Conservation (phyloP, 2,888 invertebrate species). For the Drosophila mimica region DNA sequence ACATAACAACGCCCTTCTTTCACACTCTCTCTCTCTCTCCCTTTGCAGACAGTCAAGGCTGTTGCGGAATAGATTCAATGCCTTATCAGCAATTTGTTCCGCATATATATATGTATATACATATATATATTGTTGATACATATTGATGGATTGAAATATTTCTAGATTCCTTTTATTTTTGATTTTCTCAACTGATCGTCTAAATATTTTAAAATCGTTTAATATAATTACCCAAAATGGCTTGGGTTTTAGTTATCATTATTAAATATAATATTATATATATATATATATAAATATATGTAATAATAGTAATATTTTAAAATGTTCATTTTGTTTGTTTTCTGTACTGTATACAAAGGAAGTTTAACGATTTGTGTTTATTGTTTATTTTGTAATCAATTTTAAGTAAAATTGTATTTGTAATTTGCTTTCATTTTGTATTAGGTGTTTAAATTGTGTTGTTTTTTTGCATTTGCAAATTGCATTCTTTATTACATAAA, state of each 20-base stretch:
- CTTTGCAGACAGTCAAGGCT: slow-evolving; percentile 10
- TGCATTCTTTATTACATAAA: slow-evolving; percentile 64
- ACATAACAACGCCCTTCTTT: slow-evolving; percentile 41
- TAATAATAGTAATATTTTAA: slow-evolving; percentile 26
- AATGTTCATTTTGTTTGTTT: slow-evolving; percentile 31
- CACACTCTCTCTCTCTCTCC: not conserved
- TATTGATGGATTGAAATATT: slow-evolving; percentile 5
- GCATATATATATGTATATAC: not conserved
- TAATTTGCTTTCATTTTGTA: slow-evolving; percentile 48
- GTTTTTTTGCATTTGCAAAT: slow-evolving; percentile 53
- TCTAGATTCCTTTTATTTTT: slow-evolving; percentile 11
- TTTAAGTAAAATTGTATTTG: slow-evolving; percentile 56
- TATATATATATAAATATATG: slow-evolving; percentile 23
- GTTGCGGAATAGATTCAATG: slow-evolving; percentile 14
- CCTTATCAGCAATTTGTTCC: slow-evolving; percentile 19
- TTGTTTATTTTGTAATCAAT: slow-evolving; percentile 39
- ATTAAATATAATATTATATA: slow-evolving; percentile 25
- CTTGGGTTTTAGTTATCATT: slow-evolving; percentile 1
- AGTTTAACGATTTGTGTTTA: slow-evolving; percentile 55
- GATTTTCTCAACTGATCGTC: not conserved
- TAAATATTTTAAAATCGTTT: slow-evolving; percentile 8
- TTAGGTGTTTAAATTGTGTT: slow-evolving; percentile 48
- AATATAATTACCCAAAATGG: slow-evolving; percentile 2
- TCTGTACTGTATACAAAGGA: slow-evolving; percentile 51
- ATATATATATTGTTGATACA: not conserved